Base-by-base conservation (phyloP, 2,888 invertebrate species). In the Agonopterix heracliana region DNA sequence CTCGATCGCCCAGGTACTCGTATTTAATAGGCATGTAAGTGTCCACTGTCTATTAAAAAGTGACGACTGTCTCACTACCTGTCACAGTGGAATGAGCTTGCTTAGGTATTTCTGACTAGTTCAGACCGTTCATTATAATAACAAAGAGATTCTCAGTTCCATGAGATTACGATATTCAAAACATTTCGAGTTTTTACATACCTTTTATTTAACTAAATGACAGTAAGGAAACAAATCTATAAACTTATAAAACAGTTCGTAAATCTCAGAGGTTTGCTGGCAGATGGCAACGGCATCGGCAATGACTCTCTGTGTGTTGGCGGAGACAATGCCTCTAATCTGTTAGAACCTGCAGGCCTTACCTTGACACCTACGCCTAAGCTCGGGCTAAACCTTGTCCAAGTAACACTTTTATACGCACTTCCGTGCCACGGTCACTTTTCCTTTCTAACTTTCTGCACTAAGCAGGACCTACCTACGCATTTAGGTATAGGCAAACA, bases 281-380 rank as follows among this genome's bases (percentile, higher is more conserved):
- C 69, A 64, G 55, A 68, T 71, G 72, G 69, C 57, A 54, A 47
- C 55, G 68, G 69, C 74, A 71, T 26, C 26, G 26, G 26, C 26
- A 26, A 68, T 68, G 66, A 56, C 63, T 68, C 63, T 68, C 60
- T 59, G 65, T 72, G 87, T 84, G 87, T 86, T 87, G 87, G 85
- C 83, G 87, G 76, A 73, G 74, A 84, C 83, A 83, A 85, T 81
- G 65, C 67, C 62, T 78, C 78, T 78, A 82, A 79, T 72, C 65
- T 66, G 69, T 65, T 68, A 61, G 67, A 86, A 85, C 83, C 69
- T 72, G 86, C 78, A 86, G 86, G 73, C 88, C 88, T 88, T 87
- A 84, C 86, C 86, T 88, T 80, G 87, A 82, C 88, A 83, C 88
- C 88, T 87, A 88, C 88, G 85, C 87, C 57, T 51, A 63, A 53